A percentile compares a stretch with the other conserved stretches of the same genome.
Evolutionary conservation across 2,113 vertebrate genomes (phyloP).

Genomic region (Gadus chalcogrammus): DNA sequence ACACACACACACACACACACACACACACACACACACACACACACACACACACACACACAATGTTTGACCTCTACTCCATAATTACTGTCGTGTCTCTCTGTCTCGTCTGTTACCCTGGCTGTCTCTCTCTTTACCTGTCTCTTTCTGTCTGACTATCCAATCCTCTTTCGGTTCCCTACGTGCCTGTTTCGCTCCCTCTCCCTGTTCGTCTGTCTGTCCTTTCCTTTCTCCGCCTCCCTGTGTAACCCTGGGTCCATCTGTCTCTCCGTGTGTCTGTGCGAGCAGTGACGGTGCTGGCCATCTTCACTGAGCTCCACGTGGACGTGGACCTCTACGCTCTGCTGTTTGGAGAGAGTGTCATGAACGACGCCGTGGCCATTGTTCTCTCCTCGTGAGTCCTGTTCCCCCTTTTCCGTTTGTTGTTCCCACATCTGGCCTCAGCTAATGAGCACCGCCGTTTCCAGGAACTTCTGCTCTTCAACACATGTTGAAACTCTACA

Average conservation of each 20-base stretch:
- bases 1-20: constrained; percentile 13
- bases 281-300: constrained; percentile 92
- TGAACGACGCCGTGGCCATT: constrained; percentile 96
- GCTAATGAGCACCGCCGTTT: too few species aligned
- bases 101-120: background rate
- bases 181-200: too few species aligned
- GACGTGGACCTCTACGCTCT: constrained; percentile 98
- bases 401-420: background rate
- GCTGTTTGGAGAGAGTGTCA: constrained; percentile 95
- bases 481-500: too few species aligned
- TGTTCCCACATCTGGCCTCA: too few species aligned
- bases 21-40: background rate
- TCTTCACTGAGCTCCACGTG: constrained; percentile 95
- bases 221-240: too few species aligned
- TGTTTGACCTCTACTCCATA: too few species aligned
- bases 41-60: too few species aligned
- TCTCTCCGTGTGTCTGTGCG: constrained; percentile 30
- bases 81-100: too few species aligned
- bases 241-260: constrained; percentile 1
- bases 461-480: too few species aligned
- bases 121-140: constrained; percentile 28
- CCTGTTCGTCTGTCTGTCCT: constrained; percentile 24
- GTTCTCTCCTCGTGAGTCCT: constrained; percentile 93
- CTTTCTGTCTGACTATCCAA: background rate
- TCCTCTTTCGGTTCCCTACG: too few species aligned